Evolutionary conservation across 1,140 invertebrate genomes (phyloP), one percentile per base, ranked within the genome.

Genomic region (Solenopsis invicta): DNA sequence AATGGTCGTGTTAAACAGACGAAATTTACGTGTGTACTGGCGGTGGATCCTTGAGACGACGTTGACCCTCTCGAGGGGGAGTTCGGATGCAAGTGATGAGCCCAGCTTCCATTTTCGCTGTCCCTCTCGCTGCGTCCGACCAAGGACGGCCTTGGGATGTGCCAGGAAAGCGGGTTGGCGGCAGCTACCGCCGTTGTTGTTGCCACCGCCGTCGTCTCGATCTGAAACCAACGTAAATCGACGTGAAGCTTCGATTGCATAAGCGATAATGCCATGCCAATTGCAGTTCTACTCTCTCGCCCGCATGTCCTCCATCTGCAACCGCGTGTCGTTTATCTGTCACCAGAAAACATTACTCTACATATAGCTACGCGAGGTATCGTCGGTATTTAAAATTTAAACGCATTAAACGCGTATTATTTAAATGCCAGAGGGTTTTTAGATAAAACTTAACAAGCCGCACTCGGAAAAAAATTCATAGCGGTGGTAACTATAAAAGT

Each of bases 141-240:
- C 88, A 98, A 95, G 91, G 97, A 97, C 90, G 97, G 97, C 95
- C 97, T 96, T 88, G 97, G 97, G 94, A 98, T 98, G 93, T 97
- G 97, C 97, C 97, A 98, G 88, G 96, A 96, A 90, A 93, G 93
- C 89, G 91, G 92, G 74, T 91, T 88, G 62, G 90, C 86, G 13
- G 69, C 54, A 71, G 66, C 66, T 64, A 92, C 92, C 77, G 93
- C 90, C 72, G 94, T 88, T 52, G 89, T 86, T 41, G 87, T 72
- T 50, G 88, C 80, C 69, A 89, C 87, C 89, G 92, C 91, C 66
- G 91, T 93, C 85, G 93, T 94, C 93, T 96, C 95, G 93, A 96
- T 96, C 96, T 97, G 95, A 96, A 96, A 89, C 69, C 69, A 86
- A 82, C 81, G 88, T 91, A 93, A 93, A 93, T 94, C 87, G 88